Conservation (phyloP, 2,888 invertebrate species). For the Myopa tessellatipennis region DNA sequence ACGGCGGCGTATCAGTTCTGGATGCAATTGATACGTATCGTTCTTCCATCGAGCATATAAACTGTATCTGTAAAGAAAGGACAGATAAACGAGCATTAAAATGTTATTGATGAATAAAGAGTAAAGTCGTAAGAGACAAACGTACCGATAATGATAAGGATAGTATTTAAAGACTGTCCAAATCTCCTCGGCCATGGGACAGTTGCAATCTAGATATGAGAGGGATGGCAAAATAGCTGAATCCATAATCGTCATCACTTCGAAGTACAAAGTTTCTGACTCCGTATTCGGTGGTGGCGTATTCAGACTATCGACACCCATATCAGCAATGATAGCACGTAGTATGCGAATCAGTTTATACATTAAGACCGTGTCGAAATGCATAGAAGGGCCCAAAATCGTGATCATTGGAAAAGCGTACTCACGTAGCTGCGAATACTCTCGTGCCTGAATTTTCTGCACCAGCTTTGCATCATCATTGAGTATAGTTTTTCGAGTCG, state of each 20-base stretch:
- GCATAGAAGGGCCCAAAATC: slow-evolving; percentile 87
- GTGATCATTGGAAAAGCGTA: slow-evolving; percentile 87
- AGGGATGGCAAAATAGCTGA: slow-evolving; percentile 90
- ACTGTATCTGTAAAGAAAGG: slow-evolving; percentile 74
- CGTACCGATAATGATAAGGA: slow-evolving; percentile 82
- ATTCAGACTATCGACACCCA: slow-evolving; percentile 66
- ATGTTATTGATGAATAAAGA: slow-evolving; percentile 16
- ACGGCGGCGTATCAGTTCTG: slow-evolving; percentile 83
- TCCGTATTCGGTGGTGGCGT: slow-evolving; percentile 60
- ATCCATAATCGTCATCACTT: slow-evolving; percentile 87
- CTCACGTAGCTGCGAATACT: slow-evolving; percentile 79
- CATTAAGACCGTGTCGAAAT: slow-evolving; percentile 88
- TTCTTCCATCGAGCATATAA: slow-evolving; percentile 98
- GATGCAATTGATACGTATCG: slow-evolving; percentile 84
- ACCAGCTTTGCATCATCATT: slow-evolving; percentile 63
- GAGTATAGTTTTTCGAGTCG: slow-evolving; percentile 75
- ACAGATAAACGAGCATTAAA: slow-evolving; percentile 60
- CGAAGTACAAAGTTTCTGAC: slow-evolving; percentile 78
- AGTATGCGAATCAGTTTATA: slow-evolving; percentile 80
- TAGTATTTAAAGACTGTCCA: slow-evolving; percentile 89
- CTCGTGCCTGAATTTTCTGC: slow-evolving; percentile 70
- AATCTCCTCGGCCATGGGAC: slow-evolving; percentile 95
- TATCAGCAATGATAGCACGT: slow-evolving; percentile 65
- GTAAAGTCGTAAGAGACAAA: neutral
- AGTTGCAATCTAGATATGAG: slow-evolving; percentile 92